phyloP scores from a whole-genome alignment of 2,888 invertebrate species.

The Macrosiphum euphorbiae region DNA sequence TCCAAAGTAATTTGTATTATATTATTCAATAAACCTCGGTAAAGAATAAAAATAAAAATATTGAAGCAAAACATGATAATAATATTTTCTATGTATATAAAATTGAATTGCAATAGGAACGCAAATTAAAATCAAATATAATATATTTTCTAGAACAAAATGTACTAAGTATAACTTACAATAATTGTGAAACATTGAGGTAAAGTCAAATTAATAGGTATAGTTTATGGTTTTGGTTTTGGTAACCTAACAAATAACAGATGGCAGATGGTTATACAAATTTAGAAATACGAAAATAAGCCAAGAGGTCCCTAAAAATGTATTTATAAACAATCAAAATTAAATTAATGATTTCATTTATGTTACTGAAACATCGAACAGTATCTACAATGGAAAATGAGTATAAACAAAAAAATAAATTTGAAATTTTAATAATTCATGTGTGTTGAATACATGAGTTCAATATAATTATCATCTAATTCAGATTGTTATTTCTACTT shows the following conservation, averaged over 20 bases:
- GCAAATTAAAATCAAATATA: background rate
- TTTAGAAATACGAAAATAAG: background rate
- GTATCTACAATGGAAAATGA: background rate
- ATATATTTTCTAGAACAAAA: background rate
- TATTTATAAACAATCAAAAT: background rate
- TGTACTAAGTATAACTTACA: too few relatives aligned
- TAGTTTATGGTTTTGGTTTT: background rate
- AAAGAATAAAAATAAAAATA: background rate
- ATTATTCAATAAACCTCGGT: background rate
- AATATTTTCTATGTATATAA: too few relatives aligned
- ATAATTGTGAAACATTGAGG: background rate
- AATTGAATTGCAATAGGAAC: background rate
- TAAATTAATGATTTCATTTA: background rate
- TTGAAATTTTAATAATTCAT: background rate
- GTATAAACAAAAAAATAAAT: background rate
- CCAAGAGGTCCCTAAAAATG: background rate
- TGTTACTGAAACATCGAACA: background rate
- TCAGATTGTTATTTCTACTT: background rate
- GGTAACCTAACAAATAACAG: background rate
- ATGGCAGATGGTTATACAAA: background rate
- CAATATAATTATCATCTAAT: background rate
- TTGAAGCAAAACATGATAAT: too few relatives aligned
- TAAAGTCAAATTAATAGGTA: background rate
- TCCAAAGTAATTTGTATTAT: constrained; percentile 4
- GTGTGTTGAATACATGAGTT: background rate